Conservation (phyloP, 1,140 invertebrate species). For the Saccostrea echinata region DNA sequence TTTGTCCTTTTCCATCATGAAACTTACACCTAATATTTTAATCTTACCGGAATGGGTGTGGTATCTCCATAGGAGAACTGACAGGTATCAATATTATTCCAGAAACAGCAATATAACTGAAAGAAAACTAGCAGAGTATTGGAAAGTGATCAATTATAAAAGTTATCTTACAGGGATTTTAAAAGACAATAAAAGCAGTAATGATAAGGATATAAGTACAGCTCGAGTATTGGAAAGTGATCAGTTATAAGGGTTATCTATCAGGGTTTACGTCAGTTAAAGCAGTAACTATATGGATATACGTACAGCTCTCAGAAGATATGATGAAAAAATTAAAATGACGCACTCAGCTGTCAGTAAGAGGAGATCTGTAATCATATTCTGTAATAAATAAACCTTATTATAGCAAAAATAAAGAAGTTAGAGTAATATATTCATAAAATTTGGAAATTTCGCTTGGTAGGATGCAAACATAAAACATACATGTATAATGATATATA, state of each 20-base stretch:
- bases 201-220: too few species aligned
- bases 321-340: not conserved
- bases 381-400: not conserved
- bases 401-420: not conserved
- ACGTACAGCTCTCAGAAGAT: not conserved
- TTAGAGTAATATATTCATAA: not conserved
- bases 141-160: too few species aligned
- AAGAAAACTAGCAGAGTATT: not conserved
- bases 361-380: not conserved
- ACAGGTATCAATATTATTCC: not conserved
- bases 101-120: conserved; percentile 29
- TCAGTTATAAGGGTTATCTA: too few species aligned
- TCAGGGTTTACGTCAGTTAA: too few species aligned
- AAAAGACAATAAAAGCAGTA: too few species aligned
- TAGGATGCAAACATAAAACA: too few species aligned
- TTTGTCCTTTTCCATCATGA: too few species aligned
- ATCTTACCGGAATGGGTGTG: not conserved
- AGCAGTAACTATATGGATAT: not conserved
- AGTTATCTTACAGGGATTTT: too few species aligned
- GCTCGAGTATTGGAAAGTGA: too few species aligned
- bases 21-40: too few species aligned
- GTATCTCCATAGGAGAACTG: not conserved
- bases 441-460: not conserved
- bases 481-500: too few species aligned
- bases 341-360: not conserved